A percentile compares a stretch with the other conserved stretches of the same genome.
These are phyloP conservation scores for Felis chaus DNA, from an alignment of 2,113 vertebrate species.

Conservation along the genomic window DNA sequence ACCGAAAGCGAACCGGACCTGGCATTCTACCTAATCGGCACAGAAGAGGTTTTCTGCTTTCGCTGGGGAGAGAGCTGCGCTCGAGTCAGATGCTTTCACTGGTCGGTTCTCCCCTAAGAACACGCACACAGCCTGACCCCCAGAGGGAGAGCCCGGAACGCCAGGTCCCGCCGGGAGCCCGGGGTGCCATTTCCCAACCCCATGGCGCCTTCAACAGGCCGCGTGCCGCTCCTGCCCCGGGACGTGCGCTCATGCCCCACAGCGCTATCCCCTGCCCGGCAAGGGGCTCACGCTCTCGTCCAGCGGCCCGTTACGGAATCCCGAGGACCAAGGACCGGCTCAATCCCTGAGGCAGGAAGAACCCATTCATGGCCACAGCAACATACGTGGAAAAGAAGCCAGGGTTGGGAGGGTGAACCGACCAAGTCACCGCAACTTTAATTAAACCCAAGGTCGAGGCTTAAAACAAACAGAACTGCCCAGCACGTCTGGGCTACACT, in stretches of 20 bases:
- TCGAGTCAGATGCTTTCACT: conserved; percentile 36
- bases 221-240: fast-evolving
- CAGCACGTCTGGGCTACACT: not conserved
- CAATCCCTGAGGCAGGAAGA: not conserved
- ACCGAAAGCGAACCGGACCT: conserved; percentile 23
- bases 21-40: conserved; percentile 63
- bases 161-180: conserved; percentile 49
- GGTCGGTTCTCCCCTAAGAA: conserved; percentile 37
- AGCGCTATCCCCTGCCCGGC: not conserved
- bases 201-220: not conserved
- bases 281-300: fast-evolving
- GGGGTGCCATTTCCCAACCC: conserved; percentile 11
- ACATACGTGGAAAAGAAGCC: not conserved
- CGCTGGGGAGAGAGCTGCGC: conserved; percentile 20
- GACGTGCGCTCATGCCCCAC: not conserved
- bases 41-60: not conserved
- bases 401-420: not conserved
- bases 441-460: conserved; percentile 15
- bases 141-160: conserved; percentile 39
- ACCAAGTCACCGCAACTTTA: not conserved
- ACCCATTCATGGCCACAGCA: not conserved
- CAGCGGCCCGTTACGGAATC: not conserved
- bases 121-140: not conserved
- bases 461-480: conserved; percentile 2
- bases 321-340: not conserved